phyloP scores from a whole-genome alignment of 2,797 vertebrate genomes.

The Pagetopsis macropterus region DNA sequence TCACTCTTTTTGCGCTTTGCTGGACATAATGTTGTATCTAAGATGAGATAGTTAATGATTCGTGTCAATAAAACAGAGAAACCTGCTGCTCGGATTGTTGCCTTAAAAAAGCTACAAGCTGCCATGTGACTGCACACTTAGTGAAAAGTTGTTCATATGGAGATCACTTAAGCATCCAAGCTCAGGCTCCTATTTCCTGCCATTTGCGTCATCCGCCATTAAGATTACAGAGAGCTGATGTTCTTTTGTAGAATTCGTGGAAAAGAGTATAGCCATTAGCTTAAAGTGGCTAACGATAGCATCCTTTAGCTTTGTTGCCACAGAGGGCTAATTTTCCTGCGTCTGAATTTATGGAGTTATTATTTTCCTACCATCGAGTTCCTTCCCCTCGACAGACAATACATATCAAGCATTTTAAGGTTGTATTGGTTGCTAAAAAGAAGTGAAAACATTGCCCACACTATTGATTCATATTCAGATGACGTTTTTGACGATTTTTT shows the following conservation, averaged over 20 bases:
- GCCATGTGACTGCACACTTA: slow-evolving; percentile 13
- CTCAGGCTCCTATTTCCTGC: slow-evolving; percentile 32
- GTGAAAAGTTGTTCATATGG: background rate
- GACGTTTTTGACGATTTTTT: too few relatives aligned
- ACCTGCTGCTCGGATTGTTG: slow-evolving; percentile 54
- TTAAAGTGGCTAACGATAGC: background rate
- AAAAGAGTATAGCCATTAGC: background rate
- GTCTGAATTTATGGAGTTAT: background rate
- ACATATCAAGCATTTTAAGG: background rate
- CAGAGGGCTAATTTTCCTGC: background rate
- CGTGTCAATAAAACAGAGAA: slow-evolving; percentile 87
- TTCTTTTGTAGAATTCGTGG: background rate
- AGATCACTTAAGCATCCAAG: background rate
- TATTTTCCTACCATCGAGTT: background rate
- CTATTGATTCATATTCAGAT: too few relatives aligned
- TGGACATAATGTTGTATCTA: slow-evolving; percentile 90
- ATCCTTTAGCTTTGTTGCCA: background rate
- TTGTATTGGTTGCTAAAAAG: too few relatives aligned
- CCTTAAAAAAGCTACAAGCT: slow-evolving; percentile 29
- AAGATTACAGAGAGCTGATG: background rate
- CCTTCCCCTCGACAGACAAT: background rate
- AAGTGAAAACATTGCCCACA: too few relatives aligned
- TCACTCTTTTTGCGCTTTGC: slow-evolving; percentile 89
- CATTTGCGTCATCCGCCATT: slow-evolving; percentile 19
- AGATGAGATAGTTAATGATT: slow-evolving; percentile 89